Evolutionary conservation across 23 tunicate genomes (phyloP).

Genomic region (Styela clava): DNA sequence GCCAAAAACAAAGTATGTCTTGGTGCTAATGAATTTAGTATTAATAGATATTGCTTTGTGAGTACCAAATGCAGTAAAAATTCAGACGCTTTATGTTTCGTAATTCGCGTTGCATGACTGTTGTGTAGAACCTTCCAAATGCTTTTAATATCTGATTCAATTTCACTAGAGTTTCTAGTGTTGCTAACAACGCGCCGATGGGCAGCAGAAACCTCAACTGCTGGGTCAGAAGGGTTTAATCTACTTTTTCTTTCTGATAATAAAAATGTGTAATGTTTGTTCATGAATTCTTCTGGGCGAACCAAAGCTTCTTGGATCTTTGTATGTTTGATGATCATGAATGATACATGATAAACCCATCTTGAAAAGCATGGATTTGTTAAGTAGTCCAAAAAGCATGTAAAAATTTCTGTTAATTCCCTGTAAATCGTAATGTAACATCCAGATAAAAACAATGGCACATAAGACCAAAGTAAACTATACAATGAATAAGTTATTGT

Average conservation of each 20-base stretch:
- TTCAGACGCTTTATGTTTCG: not conserved
- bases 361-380: not conserved
- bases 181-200: not conserved
- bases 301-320: not conserved
- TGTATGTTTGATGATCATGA: not conserved
- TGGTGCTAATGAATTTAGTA: not conserved
- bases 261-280: not conserved
- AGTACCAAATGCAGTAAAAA: not conserved
- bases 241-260: not conserved
- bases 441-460: not conserved
- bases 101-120: not conserved
- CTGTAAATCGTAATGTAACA: not conserved
- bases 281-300: not conserved
- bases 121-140: not conserved
- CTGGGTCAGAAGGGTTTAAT: not conserved
- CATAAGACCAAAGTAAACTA: not conserved
- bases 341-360: not conserved
- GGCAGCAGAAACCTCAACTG: not conserved
- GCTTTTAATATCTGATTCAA: not conserved
- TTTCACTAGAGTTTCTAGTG: not conserved
- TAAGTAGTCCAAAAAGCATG: not conserved
- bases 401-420: not conserved
- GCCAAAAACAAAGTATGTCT: not conserved
- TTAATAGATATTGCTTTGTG: not conserved
- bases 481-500: no score